Evolutionary conservation across 2,888 invertebrate genomes (phyloP).

Genomic region (Melieria picta): DNA sequence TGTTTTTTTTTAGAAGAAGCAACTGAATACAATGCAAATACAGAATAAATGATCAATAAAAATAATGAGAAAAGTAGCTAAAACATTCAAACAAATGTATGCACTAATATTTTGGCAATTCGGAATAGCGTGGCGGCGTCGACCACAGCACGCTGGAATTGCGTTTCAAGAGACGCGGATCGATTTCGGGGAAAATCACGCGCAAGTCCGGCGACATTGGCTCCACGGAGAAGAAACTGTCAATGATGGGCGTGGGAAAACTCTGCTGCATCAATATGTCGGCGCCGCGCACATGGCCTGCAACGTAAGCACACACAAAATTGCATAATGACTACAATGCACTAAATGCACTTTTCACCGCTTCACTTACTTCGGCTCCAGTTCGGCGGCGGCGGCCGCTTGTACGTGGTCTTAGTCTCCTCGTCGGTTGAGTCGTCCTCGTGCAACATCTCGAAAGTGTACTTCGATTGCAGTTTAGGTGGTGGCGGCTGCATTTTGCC

Average conservation of each 20-base stretch:
- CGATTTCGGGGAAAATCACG: slow-evolving; percentile 75
- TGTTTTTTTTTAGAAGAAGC: too few species aligned
- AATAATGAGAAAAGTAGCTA: slow-evolving; percentile 1
- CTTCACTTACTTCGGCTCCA: slow-evolving; percentile 67
- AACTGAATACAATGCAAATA: too few species aligned
- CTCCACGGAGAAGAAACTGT: slow-evolving; percentile 72
- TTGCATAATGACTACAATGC: not conserved
- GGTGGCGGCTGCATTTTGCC: slow-evolving; percentile 53
- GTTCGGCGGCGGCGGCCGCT: slow-evolving; percentile 59
- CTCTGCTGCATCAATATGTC: slow-evolving; percentile 67
- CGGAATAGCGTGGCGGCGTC: slow-evolving; percentile 74
- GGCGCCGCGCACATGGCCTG: slow-evolving; percentile 65
- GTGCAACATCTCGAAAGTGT: slow-evolving; percentile 64
- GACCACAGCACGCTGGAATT: slow-evolving; percentile 82
- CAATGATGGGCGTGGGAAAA: slow-evolving; percentile 66
- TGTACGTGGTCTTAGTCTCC: slow-evolving; percentile 59
- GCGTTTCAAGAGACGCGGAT: slow-evolving; percentile 73
- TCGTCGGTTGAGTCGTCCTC: slow-evolving; percentile 67
- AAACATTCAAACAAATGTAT: not conserved
- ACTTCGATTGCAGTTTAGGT: slow-evolving; percentile 51
- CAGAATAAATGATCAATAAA: not conserved
- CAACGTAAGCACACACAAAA: not conserved
- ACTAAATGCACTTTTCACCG: not conserved
- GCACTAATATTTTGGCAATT: slow-evolving; percentile 66
- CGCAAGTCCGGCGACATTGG: slow-evolving; percentile 74